Percentiles rank a stretch among this genome's conserved stretches.
Evolutionary conservation across 2,888 invertebrate species (phyloP).

Genomic region (Troides oblongomaculatus): DNA sequence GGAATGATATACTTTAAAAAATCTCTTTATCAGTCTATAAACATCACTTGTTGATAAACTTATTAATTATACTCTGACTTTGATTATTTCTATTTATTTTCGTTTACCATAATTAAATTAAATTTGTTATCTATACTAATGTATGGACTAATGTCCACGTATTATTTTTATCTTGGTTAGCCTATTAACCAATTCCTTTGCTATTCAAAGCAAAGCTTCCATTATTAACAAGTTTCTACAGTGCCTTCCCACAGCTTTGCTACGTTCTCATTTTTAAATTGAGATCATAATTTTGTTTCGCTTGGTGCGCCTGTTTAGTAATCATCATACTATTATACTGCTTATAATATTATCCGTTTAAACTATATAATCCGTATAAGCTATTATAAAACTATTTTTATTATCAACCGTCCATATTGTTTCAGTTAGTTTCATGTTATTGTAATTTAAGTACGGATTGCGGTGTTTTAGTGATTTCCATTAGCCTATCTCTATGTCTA

Average conservation of each 20-base stretch:
- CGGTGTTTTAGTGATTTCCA: not conserved
- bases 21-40: too few species aligned
- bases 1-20: too few species aligned
- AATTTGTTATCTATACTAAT: not conserved
- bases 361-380: not conserved
- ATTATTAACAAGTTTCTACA: slow-evolving; percentile 32
- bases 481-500: not conserved
- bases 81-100: not conserved
- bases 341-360: not conserved
- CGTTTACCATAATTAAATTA: not conserved
- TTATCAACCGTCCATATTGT: not conserved
- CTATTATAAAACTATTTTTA: not conserved
- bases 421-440: not conserved
- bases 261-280: slow-evolving; percentile 31
- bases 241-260: not conserved
- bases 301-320: slow-evolving; percentile 7
- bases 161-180: slow-evolving; percentile 2
- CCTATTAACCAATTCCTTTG: slow-evolving; percentile 17
- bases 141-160: not conserved
- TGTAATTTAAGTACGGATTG: not conserved
- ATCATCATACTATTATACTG: slow-evolving; percentile 8
- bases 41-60: too few species aligned
- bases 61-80: not conserved
- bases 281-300: slow-evolving; percentile 33
- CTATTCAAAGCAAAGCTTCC: slow-evolving; percentile 13